Evolutionary conservation across 37 sponge, comb jelly and placozoan genomes (phyloP), one percentile per base, ranked within the genome.

Genomic region (Spongilla lacustris): DNA sequence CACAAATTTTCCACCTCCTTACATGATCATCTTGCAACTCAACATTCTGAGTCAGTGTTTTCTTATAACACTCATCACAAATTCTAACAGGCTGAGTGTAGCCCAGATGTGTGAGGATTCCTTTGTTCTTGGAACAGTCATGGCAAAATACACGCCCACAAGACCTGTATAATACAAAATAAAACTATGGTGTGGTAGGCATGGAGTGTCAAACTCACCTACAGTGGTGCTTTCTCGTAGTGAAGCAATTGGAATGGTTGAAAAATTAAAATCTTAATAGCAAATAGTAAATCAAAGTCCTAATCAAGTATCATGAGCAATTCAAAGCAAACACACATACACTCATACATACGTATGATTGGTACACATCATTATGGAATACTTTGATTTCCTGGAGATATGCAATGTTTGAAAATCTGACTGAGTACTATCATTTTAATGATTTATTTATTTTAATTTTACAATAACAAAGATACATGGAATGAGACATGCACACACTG

Each of bases 131-230:
- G 13, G 95, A 89, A 79, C 98, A 98, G 36, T 91, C 91, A 49
- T 91, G 82, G 67, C 98, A 98, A 41, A 98, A 94, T 31, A 98
- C 89, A 21, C 79, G 79, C 0, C 98, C 98, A 83, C 98, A 98
- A 32, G 93, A 88, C 38, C 98, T 89, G 76, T 49, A 49, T 4
- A 10, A 22, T 5, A 23, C 34, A 4, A 8, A 76, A 19, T 10
- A 36, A 50, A 66, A 2, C 26, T 50, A 8, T 25, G 3, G 17
- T 35, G 2, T 36, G 48, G 23, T 23, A 28, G 48, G 2, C 46
- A 31, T 36, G 22, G 12, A 25, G 17, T 71, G 71, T 5, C 25
- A 67, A 68, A 67, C 75, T 25, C 73, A 91, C 91, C 91, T 86
- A 76, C 91, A 91, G 30, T 91, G 91, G 68, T 91, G 91, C 91